A percentile compares a stretch with the other conserved stretches of the same genome.
Evolutionary conservation across 2,888 invertebrate species (phyloP).

Genomic region (Pyralis farinalis): DNA sequence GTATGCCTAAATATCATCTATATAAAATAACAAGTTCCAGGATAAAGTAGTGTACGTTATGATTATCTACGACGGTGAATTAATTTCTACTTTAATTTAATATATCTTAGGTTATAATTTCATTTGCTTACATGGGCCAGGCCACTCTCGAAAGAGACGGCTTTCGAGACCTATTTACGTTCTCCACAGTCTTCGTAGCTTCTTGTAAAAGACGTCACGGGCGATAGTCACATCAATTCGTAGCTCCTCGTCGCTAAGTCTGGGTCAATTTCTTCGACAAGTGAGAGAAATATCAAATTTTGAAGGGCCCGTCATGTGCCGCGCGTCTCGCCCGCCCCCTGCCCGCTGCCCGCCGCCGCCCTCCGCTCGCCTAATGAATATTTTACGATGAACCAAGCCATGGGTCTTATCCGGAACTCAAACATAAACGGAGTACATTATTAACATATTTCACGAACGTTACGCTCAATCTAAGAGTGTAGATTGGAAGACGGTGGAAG

Average conservation of each 20-base stretch:
- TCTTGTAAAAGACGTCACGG: background rate
- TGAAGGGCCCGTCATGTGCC: constrained; percentile 1
- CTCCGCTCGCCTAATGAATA: constrained; percentile 15
- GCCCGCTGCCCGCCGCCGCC: constrained; percentile 7
- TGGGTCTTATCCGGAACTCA: constrained; percentile 9
- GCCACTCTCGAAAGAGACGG: no score
- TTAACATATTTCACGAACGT: constrained; percentile 13
- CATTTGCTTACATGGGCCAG: no score
- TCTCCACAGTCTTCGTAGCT: background rate
- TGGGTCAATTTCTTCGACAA: constrained; percentile 4
- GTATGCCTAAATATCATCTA: no score
- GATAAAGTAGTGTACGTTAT: no score
- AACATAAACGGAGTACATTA: constrained; percentile 11
- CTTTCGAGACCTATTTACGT: no score
- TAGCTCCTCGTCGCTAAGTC: background rate
- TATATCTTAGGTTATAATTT: no score
- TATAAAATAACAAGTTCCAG: no score
- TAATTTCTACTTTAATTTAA: no score
- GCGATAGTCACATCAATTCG: background rate
- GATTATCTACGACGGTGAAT: no score
- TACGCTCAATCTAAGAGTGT: constrained; percentile 15
- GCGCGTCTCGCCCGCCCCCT: constrained; percentile 7
- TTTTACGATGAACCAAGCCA: constrained; percentile 9
- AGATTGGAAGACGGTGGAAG: no score
- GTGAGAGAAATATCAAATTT: constrained; percentile 6